Evolutionary conservation across 2,113 vertebrate genomes (phyloP).

Genomic region (Gadus chalcogrammus): DNA sequence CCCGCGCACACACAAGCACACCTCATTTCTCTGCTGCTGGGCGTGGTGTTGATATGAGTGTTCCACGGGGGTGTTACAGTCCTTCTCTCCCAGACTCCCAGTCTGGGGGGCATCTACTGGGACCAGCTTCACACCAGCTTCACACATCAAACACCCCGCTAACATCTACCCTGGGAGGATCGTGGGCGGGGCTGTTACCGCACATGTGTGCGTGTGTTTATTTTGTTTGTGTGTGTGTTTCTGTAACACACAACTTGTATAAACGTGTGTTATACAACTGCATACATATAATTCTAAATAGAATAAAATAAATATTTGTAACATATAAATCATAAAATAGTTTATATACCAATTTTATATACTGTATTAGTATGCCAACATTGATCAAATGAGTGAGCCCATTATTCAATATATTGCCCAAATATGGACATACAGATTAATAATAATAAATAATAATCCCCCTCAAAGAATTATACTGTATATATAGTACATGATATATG

Average conservation of each 20-base stretch:
- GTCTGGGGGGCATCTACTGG: conserved; percentile 22
- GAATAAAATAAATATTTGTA: too few relatives aligned
- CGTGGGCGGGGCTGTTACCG: conserved; percentile 2
- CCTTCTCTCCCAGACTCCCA: conserved; percentile 28
- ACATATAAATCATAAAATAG: too few relatives aligned
- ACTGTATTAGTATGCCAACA: too few relatives aligned
- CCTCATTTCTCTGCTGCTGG: conserved; percentile 13
- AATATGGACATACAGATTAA: too few relatives aligned
- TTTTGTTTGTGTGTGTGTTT: conserved; percentile 7
- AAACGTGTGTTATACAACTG: too few relatives aligned
- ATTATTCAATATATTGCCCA: too few relatives aligned
- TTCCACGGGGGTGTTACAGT: conserved; percentile 48
- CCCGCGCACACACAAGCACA: conserved; percentile 30
- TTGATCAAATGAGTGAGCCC: too few relatives aligned
- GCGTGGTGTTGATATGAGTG: conserved; percentile 49
- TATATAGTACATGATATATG: too few relatives aligned
- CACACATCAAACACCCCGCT: conserved; percentile 48
- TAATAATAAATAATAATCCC: too few relatives aligned
- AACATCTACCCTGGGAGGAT: conserved; percentile 52
- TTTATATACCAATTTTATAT: too few relatives aligned
- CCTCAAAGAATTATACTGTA: too few relatives aligned
- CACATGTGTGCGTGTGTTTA: conserved; percentile 11
- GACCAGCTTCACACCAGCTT: conserved; percentile 37
- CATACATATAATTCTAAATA: too few relatives aligned
- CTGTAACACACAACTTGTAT: neutral